Conservation (phyloP, 2,113 vertebrate species). For the Synodontis membranacea region DNA sequence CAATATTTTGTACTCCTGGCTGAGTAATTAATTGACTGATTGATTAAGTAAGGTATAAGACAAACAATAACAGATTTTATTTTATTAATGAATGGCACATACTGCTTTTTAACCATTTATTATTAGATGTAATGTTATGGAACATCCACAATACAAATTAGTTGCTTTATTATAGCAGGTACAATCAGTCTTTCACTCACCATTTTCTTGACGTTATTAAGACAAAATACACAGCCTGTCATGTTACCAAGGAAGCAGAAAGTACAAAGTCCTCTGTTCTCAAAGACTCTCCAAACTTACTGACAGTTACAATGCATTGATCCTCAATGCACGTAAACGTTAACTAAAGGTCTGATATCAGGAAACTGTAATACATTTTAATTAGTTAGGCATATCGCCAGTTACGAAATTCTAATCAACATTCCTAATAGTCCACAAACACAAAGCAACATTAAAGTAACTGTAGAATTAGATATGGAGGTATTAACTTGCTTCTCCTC, state of each 20-base stretch:
- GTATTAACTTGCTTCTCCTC: conserved; percentile 70
- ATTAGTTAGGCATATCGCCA: neutral
- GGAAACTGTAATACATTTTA: neutral
- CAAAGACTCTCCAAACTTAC: neutral
- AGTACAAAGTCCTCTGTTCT: neutral
- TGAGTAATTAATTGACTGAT: neutral
- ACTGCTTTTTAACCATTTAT: neutral
- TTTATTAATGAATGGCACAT: neutral
- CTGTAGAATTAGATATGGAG: conserved; percentile 54
- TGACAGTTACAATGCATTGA: neutral
- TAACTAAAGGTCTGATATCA: neutral
- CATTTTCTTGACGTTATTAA: neutral
- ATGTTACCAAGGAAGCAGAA: neutral
- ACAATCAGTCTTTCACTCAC: neutral
- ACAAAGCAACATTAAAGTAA: conserved; percentile 40
- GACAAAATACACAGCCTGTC: neutral
- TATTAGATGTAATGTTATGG: neutral
- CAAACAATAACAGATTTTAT: neutral
- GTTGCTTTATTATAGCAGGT: neutral
- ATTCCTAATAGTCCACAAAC: conserved; percentile 3
- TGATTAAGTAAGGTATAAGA: neutral
- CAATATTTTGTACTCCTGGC: neutral
- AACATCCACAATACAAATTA: neutral
- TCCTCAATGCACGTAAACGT: neutral
- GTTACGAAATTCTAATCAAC: neutral